Evolutionary conservation across 2,113 vertebrate species (phyloP).

Genomic region (Neotragus moschatus): DNA sequence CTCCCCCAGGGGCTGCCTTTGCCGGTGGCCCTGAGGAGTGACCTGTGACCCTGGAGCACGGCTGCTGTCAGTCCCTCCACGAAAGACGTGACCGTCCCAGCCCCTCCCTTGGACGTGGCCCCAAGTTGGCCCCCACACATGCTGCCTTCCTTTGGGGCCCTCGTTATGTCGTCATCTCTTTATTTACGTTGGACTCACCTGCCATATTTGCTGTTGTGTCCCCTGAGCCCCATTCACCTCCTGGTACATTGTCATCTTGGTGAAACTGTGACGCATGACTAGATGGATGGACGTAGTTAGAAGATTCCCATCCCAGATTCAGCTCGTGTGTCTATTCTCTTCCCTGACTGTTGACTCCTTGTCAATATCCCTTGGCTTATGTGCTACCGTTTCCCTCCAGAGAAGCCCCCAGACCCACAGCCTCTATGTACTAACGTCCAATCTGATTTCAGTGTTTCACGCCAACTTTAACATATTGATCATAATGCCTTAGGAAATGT

Average conservation of each 20-base stretch:
- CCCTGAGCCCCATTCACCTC: neutral
- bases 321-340: neutral
- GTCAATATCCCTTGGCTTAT: neutral
- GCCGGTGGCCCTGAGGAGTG: neutral
- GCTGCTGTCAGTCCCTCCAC: neutral
- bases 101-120: neutral
- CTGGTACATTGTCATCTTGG: fast-evolving
- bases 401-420: neutral
- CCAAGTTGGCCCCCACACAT: neutral
- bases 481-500: neutral
- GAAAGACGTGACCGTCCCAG: neutral
- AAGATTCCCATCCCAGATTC: neutral
- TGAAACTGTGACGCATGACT: neutral
- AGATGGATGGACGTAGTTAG: fast-evolving
- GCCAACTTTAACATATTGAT: neutral
- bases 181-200: fast-evolving
- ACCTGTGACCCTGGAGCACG: fast-evolving
- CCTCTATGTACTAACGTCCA: neutral
- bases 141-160: neutral
- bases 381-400: neutral
- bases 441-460: neutral
- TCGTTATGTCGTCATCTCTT: fast-evolving
- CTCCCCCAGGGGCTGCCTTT: neutral
- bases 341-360: neutral
- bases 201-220: fast-evolving